Percentiles rank a stretch among this genome's conserved stretches.
Conservation (phyloP, 2,113 vertebrate genomes). For the Takifugu bimaculatus region DNA sequence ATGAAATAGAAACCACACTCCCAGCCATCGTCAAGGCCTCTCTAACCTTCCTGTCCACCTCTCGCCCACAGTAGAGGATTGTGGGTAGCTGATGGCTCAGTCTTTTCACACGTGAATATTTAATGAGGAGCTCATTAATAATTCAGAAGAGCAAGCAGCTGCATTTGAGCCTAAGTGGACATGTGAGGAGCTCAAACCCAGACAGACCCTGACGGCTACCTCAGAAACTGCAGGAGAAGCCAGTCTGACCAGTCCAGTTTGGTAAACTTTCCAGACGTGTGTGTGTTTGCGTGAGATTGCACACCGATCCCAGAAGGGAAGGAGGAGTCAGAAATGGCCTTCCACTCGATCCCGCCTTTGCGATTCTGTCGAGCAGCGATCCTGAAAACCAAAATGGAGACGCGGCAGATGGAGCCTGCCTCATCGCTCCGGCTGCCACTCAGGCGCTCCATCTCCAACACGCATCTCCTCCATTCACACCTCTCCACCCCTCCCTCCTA, state of each 20-base stretch:
- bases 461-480: constrained; percentile 31
- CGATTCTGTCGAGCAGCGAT: constrained; percentile 16
- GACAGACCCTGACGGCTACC: constrained; percentile 42
- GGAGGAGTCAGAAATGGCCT: too few species aligned
- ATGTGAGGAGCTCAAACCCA: constrained; percentile 54
- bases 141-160: constrained; percentile 70
- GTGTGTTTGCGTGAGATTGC: constrained; percentile 7
- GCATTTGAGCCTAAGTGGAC: constrained; percentile 70
- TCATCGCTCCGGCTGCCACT: constrained; percentile 29
- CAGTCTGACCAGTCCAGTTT: constrained; percentile 9
- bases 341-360: constrained; percentile 9
- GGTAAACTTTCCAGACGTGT: neutral
- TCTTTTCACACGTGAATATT: constrained; percentile 75
- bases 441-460: constrained; percentile 35
- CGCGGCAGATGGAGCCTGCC: constrained; percentile 9
- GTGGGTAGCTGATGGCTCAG: constrained; percentile 54
- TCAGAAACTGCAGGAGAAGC: constrained; percentile 16
- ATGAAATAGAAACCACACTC: constrained; percentile 6
- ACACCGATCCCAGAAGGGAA: constrained; percentile 8
- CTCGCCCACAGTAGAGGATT: constrained; percentile 45
- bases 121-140: constrained; percentile 69
- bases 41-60: constrained; percentile 20
- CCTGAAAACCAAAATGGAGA: constrained; percentile 18
- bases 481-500: constrained; percentile 12
- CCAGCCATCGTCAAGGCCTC: constrained; percentile 9